phyloP scores from a whole-genome alignment of 2,113 vertebrate genomes.

The Oreochromis spilurus region DNA sequence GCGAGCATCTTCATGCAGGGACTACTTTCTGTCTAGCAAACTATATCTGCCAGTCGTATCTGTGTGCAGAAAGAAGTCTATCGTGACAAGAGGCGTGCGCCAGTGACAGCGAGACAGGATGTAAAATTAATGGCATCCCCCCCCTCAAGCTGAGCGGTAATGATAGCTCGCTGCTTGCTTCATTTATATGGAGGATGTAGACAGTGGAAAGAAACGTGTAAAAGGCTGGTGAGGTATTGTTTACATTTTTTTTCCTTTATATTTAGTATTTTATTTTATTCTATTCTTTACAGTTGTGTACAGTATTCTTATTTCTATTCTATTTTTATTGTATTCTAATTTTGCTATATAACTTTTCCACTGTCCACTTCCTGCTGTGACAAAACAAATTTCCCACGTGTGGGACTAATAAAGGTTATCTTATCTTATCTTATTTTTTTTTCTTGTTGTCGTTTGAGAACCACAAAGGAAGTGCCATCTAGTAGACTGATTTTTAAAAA shows the following conservation, averaged over 20 bases:
- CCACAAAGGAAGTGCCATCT: not conserved
- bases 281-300: no score
- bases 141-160: not conserved
- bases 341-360: no score
- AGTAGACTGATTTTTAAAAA: not conserved
- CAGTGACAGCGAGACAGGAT: not conserved
- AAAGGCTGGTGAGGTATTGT: not conserved
- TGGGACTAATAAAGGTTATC: no score
- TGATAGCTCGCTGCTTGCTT: not conserved
- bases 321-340: no score
- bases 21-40: not conserved
- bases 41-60: not conserved
- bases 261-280: no score
- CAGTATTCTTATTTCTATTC: no score
- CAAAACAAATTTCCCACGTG: no score
- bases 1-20: not conserved
- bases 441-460: not conserved
- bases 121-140: not conserved
- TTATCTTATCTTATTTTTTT: not conserved
- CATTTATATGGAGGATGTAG: not conserved
- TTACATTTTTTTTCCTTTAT: not conserved
- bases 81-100: not conserved
- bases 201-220: not conserved
- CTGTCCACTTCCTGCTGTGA: no score
- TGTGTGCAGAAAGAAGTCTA: not conserved